Conservation (phyloP, 2,797 vertebrate genomes). For the Etheostoma perlongum region DNA sequence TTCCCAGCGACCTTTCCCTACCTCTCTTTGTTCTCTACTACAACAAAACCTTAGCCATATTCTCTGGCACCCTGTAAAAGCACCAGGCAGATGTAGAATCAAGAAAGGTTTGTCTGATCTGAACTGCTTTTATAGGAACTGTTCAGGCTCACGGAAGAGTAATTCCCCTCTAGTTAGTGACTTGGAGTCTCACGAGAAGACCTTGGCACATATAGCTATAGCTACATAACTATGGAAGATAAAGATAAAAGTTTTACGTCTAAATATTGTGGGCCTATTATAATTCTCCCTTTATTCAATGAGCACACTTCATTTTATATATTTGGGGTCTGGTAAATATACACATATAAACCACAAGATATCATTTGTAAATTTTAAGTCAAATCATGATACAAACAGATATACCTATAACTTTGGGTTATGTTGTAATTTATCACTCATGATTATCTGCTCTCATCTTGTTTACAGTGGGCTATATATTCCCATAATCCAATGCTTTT, state of each 20-base stretch:
- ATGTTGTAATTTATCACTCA: not conserved
- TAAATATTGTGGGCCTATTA: not conserved
- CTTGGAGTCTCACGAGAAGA: slow-evolving; percentile 1
- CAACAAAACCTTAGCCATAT: slow-evolving; percentile 18
- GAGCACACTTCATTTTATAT: not conserved
- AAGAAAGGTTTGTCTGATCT: slow-evolving; percentile 27
- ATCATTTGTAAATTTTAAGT: not conserved
- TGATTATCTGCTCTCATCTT: not conserved
- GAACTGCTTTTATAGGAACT: not conserved
- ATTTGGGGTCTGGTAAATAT: not conserved
- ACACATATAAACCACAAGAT: not conserved
- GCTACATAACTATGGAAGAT: not conserved
- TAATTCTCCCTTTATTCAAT: not conserved
- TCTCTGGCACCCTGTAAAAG: not conserved
- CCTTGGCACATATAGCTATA: not conserved
- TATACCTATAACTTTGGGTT: not conserved
- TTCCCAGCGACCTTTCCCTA: not conserved
- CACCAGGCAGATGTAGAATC: slow-evolving; percentile 6
- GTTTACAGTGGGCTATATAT: not conserved
- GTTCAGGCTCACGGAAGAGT: not conserved
- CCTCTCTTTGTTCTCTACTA: slow-evolving; percentile 29
- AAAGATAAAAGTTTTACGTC: not conserved
- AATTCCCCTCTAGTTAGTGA: not conserved
- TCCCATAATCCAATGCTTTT: slow-evolving; percentile 1
- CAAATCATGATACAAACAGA: not conserved